Evolutionary conservation across 2,797 vertebrate genomes (phyloP).

Genomic region (Molossus molossus): DNA sequence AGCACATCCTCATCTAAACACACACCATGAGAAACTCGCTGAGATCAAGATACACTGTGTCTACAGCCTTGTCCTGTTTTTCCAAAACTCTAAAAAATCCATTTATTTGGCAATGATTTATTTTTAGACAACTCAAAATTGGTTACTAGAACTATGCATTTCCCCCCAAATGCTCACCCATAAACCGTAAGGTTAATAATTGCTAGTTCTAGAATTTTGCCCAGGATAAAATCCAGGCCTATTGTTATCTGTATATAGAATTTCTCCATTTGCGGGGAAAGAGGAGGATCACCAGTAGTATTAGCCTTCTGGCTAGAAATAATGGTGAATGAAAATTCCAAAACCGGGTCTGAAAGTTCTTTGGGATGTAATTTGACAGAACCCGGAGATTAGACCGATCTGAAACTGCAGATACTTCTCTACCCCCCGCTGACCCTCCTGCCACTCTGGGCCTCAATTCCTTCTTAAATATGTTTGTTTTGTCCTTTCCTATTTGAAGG

Average conservation of each 20-base stretch:
- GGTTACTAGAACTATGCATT: constrained; percentile 22
- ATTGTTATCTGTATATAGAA: neutral
- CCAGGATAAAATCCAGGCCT: constrained; percentile 54
- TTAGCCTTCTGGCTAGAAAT: constrained; percentile 41
- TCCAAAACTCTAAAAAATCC: constrained; percentile 47
- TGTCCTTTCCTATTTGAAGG: constrained; percentile 49
- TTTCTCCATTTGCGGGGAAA: neutral
- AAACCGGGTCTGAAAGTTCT: constrained; percentile 8
- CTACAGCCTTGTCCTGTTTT: neutral
- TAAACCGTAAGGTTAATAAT: constrained; percentile 72
- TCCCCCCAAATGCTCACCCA: constrained; percentile 50
- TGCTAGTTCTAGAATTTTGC: constrained; percentile 50
- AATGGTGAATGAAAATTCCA: constrained; percentile 44
- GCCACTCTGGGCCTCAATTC: neutral
- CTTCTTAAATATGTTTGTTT: constrained; percentile 23
- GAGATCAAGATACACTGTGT: constrained; percentile 8
- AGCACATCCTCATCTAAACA: constrained; percentile 38
- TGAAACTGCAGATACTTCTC: neutral
- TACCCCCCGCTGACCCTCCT: neutral
- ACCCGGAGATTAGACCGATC: neutral
- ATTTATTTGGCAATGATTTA: constrained; percentile 57
- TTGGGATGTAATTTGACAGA: neutral
- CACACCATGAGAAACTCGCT: neutral
- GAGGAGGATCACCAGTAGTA: neutral
- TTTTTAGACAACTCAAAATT: constrained; percentile 60